These are phyloP conservation scores for Eunapius fragilis DNA, from an alignment of 37 sponge, comb jelly and placozoan genomes.

Conservation along the genomic window DNA sequence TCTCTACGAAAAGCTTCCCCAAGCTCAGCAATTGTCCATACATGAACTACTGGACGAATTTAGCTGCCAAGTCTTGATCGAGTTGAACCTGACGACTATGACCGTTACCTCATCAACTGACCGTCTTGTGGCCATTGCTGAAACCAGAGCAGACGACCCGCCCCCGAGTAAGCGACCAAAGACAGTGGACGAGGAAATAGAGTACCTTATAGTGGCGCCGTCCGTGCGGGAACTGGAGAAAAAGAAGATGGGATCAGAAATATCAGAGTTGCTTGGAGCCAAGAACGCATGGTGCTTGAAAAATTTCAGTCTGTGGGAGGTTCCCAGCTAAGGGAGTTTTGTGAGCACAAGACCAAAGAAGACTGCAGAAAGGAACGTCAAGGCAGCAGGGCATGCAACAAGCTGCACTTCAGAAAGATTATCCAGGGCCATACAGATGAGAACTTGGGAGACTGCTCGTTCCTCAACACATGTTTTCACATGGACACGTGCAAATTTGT, in stretches of 20 bases:
- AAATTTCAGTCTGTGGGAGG: conserved; percentile 85
- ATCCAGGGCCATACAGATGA: conserved; percentile 92
- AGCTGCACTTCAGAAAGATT: conserved; percentile 88
- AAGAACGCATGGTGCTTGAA: conserved; percentile 80
- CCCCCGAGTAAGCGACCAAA: neutral
- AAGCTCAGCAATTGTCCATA: neutral
- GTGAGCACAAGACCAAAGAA: conserved; percentile 82
- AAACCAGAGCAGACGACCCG: neutral
- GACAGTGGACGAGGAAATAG: conserved; percentile 43
- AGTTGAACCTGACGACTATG: neutral
- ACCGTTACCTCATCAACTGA: conserved; percentile 34
- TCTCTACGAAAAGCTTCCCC: neutral
- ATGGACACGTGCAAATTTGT: conserved; percentile 97
- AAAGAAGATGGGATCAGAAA: conserved; percentile 70
- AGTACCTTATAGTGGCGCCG: conserved; percentile 38
- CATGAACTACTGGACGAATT: conserved; percentile 26
- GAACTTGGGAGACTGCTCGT: conserved; percentile 94
- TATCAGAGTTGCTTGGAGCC: conserved; percentile 74
- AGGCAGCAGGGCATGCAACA: conserved; percentile 72
- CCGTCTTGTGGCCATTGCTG: conserved; percentile 4
- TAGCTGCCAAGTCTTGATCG: conserved; percentile 22
- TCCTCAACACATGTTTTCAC: conserved; percentile 98
- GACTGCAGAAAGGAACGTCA: conserved; percentile 74
- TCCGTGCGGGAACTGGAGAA: conserved; percentile 72
- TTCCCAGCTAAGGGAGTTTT: conserved; percentile 87